These are phyloP conservation scores for Danio rerio DNA, from an alignment of 2,113 vertebrate species.

Conservation along the genomic window DNA sequence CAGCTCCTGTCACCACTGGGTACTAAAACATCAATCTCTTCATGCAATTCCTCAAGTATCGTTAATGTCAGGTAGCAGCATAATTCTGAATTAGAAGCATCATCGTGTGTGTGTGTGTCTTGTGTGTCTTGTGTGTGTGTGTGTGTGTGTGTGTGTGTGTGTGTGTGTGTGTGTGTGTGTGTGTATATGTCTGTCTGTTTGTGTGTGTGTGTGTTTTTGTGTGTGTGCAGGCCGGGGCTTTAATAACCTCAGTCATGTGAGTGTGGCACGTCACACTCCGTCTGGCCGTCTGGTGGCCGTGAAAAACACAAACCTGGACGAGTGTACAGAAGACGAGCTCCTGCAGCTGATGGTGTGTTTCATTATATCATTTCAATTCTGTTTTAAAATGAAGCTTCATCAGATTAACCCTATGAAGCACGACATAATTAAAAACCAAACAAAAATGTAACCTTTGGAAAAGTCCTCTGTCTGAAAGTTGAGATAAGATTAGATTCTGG, in stretches of 20 bases:
- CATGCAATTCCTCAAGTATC: neutral
- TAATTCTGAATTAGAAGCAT: neutral
- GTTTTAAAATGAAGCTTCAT: neutral
- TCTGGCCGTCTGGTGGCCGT: constrained; percentile 88
- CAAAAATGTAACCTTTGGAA: no score
- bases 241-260: constrained; percentile 90
- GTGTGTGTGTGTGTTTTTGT: constrained; percentile 18
- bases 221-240: constrained; percentile 85
- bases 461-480: no score
- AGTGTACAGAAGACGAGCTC: constrained; percentile 91
- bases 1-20: constrained; percentile 93
- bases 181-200: neutral
- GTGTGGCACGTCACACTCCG: constrained; percentile 88
- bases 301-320: constrained; percentile 93
- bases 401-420: neutral
- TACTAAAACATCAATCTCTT: constrained; percentile 66
- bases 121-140: no score
- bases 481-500: no score
- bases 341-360: constrained; percentile 87
- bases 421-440: no score
- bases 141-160: no score
- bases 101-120: constrained; percentile 4
- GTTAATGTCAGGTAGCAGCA: neutral
- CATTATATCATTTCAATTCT: neutral
- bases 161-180: no score